phyloP scores from a whole-genome alignment of 1,140 invertebrate genomes.

The Aphis craccivora region DNA sequence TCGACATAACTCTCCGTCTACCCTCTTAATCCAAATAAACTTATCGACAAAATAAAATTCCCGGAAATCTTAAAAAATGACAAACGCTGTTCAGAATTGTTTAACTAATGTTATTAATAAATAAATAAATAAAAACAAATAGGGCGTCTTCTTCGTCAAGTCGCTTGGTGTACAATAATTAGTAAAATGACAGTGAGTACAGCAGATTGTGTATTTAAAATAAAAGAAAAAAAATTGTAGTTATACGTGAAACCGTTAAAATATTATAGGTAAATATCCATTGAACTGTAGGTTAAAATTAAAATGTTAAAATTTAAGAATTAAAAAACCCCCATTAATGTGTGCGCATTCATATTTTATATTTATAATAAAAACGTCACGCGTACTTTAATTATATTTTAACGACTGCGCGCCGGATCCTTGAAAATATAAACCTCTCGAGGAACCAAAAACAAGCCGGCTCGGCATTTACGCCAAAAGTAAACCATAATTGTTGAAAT shows the following conservation, averaged over 20 bases:
- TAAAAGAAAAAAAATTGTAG: background rate
- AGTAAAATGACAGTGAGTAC: too few species aligned
- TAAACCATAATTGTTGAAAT: conserved; percentile 10
- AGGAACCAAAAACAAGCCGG: background rate
- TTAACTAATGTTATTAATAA: too few species aligned
- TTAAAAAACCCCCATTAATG: background rate
- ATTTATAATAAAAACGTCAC: background rate
- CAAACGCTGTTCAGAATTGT: too few species aligned
- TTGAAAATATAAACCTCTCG: conserved; percentile 12
- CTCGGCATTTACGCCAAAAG: background rate
- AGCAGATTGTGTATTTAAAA: background rate
- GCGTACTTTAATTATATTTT: conserved; percentile 11
- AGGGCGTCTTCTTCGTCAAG: background rate
- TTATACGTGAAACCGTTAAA: background rate
- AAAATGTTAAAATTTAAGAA: background rate
- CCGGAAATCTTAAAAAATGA: background rate
- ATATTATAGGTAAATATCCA: background rate
- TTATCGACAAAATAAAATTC: background rate
- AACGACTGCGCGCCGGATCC: background rate
- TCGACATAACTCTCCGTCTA: too few species aligned
- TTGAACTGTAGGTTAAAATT: background rate
- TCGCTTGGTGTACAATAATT: background rate
- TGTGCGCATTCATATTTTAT: background rate
- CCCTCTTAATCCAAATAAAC: background rate
- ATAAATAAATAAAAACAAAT: background rate